phyloP scores from a whole-genome alignment of 2,888 invertebrate genomes.

The Vannuccia rotundouncinata region DNA sequence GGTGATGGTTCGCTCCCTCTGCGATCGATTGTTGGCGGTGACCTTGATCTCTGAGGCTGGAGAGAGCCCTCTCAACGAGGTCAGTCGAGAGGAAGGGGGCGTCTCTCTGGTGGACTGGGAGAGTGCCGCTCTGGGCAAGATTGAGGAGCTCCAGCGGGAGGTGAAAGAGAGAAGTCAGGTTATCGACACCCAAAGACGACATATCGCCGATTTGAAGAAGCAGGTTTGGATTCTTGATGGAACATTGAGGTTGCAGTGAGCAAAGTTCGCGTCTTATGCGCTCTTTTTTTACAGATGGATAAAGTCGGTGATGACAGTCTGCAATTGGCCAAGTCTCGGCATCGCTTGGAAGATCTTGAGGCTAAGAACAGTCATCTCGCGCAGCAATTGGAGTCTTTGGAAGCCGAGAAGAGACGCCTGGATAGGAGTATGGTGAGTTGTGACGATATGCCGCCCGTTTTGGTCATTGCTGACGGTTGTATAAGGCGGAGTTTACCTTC shows the following conservation, averaged over 20 bases:
- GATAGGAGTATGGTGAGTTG: background rate
- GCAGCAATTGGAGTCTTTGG: background rate
- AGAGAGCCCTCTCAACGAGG: background rate
- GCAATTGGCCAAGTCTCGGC: background rate
- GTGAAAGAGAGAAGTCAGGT: background rate
- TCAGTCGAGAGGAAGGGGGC: no score
- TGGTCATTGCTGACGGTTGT: no score
- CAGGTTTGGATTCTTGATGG: background rate
- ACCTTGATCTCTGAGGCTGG: background rate
- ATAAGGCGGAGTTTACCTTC: background rate
- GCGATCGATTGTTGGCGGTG: background rate
- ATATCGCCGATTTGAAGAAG: background rate
- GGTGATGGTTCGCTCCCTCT: constrained; percentile 2
- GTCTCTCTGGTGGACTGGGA: background rate
- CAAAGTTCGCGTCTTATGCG: background rate
- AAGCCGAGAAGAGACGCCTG: background rate
- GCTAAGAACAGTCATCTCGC: background rate
- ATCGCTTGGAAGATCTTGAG: background rate
- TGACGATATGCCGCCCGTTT: no score
- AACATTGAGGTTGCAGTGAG: background rate
- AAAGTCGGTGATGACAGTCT: background rate
- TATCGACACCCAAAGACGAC: background rate
- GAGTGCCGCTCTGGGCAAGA: background rate
- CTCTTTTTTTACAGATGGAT: background rate
- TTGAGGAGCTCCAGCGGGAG: constrained; percentile 3